Percentiles rank a stretch among this genome's conserved stretches.
These are phyloP conservation scores for Betta splendens DNA, from an alignment of 2,797 vertebrate species.

Conservation along the genomic window DNA sequence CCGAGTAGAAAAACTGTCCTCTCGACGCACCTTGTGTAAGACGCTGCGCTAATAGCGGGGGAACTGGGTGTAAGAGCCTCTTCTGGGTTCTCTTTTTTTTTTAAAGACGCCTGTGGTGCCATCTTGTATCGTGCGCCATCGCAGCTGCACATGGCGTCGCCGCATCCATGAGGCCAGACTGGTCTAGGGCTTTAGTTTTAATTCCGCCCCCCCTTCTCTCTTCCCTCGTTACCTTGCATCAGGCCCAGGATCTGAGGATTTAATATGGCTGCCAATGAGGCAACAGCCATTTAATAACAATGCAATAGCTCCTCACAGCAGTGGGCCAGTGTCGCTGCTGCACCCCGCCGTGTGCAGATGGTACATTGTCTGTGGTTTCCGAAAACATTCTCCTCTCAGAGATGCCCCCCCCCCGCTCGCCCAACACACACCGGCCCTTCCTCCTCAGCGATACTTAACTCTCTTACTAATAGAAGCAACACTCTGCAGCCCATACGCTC, in stretches of 20 bases:
- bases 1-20: constrained; percentile 45
- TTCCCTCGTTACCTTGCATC: constrained; percentile 61
- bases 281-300: constrained; percentile 83
- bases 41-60: constrained; percentile 53
- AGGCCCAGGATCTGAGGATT: constrained; percentile 74
- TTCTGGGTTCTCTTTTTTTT: constrained; percentile 49
- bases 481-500: constrained; percentile 30
- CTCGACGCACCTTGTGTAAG: constrained; percentile 51
- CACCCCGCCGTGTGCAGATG: constrained; percentile 82
- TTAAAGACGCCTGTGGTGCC: constrained; percentile 53
- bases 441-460: constrained; percentile 54
- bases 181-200: constrained; percentile 28
- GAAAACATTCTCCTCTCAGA: constrained; percentile 70
- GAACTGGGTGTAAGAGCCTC: constrained; percentile 34
- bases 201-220: constrained; percentile 18
- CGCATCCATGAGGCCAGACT: constrained; percentile 63
- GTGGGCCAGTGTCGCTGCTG: constrained; percentile 74
- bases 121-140: constrained; percentile 60
- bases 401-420: constrained; percentile 46
- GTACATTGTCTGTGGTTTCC: constrained; percentile 79
- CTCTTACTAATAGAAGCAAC: constrained; percentile 50
- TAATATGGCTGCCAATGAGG: constrained; percentile 81
- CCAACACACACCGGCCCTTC: constrained; percentile 30
- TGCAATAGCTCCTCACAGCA: constrained; percentile 82
- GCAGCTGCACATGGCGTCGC: constrained; percentile 67